A percentile compares a stretch with the other conserved stretches of the same genome.
Conservation (phyloP, 2,888 invertebrate genomes). For the Thera obeliscata region DNA sequence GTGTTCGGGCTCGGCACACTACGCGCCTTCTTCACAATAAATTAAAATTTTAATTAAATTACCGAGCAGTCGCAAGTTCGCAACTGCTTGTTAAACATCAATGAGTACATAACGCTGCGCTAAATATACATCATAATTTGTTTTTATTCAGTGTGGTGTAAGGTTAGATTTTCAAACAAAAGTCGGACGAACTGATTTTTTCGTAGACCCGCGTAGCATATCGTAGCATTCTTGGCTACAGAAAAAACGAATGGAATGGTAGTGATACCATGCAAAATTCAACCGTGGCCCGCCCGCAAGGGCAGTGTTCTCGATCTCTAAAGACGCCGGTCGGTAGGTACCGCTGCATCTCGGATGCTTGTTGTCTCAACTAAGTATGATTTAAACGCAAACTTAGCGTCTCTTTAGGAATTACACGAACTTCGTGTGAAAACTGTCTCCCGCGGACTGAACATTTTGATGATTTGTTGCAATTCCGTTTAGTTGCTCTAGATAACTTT, state of each 20-base stretch:
- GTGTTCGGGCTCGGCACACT: slow-evolving; percentile 50
- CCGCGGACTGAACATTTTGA: slow-evolving; percentile 26
- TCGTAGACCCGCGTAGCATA: not conserved
- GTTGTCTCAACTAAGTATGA: slow-evolving; percentile 63
- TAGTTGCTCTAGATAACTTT: slow-evolving; percentile 14
- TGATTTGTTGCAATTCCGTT: slow-evolving; percentile 34
- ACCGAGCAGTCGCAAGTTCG: slow-evolving; percentile 57
- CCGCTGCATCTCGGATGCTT: slow-evolving; percentile 50
- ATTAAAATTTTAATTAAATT: slow-evolving; percentile 81
- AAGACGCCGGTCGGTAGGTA: slow-evolving; percentile 4
- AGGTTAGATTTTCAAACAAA: not conserved
- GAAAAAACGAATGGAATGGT: too few relatives aligned
- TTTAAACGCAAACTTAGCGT: slow-evolving; percentile 65
- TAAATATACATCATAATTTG: slow-evolving; percentile 37
- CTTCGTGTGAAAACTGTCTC: slow-evolving; percentile 54
- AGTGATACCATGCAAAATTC: too few relatives aligned
- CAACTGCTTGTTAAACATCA: slow-evolving; percentile 74
- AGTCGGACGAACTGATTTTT: not conserved
- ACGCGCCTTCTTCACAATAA: slow-evolving; percentile 69
- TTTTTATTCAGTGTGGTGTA: slow-evolving; percentile 51
- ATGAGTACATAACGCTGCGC: slow-evolving; percentile 42
- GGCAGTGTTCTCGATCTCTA: not conserved
- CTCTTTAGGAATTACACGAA: slow-evolving; percentile 60
- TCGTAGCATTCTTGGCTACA: not conserved
- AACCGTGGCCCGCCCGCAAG: too few relatives aligned